A percentile compares a stretch with the other conserved stretches of the same genome.
phyloP scores from a whole-genome alignment of 2,113 vertebrate genomes.

The Labeo catla region DNA sequence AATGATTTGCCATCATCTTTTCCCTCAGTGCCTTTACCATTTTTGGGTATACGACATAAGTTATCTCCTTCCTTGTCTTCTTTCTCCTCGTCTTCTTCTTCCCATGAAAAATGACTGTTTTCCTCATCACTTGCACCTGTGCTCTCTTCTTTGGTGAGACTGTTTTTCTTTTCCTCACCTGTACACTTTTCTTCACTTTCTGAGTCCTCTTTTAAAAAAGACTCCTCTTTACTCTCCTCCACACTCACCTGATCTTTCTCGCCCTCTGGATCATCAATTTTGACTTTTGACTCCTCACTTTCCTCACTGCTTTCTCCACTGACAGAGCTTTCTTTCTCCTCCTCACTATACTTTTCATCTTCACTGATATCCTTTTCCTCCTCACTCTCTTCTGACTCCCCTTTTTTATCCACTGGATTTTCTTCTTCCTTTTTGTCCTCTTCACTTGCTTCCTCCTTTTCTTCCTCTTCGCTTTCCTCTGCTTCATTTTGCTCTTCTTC shows the following conservation, averaged over 20 bases:
- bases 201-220: background rate
- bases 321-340: background rate
- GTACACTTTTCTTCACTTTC: background rate
- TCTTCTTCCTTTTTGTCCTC: background rate
- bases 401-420: too few relatives aligned
- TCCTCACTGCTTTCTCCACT: background rate
- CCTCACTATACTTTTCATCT: background rate
- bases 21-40: background rate
- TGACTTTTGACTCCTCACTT: background rate
- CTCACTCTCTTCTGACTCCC: background rate
- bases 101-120: background rate
- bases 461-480: background rate
- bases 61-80: background rate
- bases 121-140: background rate
- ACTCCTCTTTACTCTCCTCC: background rate
- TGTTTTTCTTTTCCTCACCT: constrained; percentile 2
- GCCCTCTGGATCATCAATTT: background rate
- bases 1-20: background rate
- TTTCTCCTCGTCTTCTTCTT: background rate
- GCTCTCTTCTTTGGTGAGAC: background rate
- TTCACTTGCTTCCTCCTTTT: background rate
- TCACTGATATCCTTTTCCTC: background rate
- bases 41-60: background rate
- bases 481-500: background rate
- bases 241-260: background rate